phyloP scores from a whole-genome alignment of 2,113 vertebrate genomes.

The Campylomormyrus tamandua region DNA sequence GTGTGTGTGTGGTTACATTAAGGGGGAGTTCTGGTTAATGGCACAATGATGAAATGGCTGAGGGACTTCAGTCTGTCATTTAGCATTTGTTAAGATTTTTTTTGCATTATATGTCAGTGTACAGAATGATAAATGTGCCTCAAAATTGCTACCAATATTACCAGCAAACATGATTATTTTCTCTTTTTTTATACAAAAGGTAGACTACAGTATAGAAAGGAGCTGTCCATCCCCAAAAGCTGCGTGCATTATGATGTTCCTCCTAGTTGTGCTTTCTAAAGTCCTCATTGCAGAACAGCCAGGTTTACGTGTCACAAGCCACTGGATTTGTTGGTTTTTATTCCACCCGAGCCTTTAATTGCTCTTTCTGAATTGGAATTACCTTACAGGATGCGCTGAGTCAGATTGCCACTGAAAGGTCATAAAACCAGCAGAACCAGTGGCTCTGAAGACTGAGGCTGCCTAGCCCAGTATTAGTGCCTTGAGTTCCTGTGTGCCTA shows the following conservation, averaged over 20 bases:
- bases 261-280: neutral
- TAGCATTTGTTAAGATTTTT: slow-evolving; percentile 10
- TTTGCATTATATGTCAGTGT: neutral
- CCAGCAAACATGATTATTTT: neutral
- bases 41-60: neutral
- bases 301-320: neutral
- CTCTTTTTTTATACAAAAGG: neutral
- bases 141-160: neutral
- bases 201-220: neutral
- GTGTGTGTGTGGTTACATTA: neutral
- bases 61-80: neutral
- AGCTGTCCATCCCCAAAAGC: neutral
- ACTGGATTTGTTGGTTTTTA: neutral
- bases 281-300: neutral
- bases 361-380: neutral
- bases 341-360: neutral
- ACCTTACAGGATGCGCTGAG: neutral
- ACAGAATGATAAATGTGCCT: neutral
- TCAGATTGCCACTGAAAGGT: neutral
- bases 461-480: neutral
- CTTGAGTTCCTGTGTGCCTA: neutral
- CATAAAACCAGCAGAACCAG: neutral
- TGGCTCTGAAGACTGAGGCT: neutral
- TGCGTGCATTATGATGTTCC: neutral
- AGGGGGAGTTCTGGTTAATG: neutral